A percentile compares a stretch with the other conserved stretches of the same genome.
phyloP scores from a whole-genome alignment of 2,888 invertebrate genomes.

The Epinotia ramella region DNA sequence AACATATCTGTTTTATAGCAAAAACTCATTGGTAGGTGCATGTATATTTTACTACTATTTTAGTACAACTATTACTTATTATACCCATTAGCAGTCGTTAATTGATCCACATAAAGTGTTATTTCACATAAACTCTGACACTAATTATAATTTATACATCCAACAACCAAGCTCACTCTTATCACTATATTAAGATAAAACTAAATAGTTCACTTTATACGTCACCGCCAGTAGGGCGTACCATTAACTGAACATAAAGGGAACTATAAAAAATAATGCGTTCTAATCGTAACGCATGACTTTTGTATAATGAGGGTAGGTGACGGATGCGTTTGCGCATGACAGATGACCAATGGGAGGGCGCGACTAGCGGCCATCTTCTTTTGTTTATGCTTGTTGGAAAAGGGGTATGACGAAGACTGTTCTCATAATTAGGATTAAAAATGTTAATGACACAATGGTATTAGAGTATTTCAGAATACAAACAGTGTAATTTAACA shows the following conservation, averaged over 20 bases:
- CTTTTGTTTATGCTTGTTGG: conserved; percentile 19
- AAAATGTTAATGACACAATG: too few species aligned
- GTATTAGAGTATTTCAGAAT: too few species aligned
- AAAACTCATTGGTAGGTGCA: too few species aligned
- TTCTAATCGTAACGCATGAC: conserved; percentile 24
- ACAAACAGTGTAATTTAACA: too few species aligned
- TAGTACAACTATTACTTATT: background rate
- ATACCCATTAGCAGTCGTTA: conserved; percentile 1
- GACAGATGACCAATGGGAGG: conserved; percentile 34
- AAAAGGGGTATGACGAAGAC: background rate
- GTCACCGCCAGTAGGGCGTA: conserved; percentile 2
- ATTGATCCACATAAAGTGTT: background rate
- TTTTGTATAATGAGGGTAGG: conserved; percentile 27
- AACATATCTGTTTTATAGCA: too few species aligned
- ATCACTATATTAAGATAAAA: conserved; percentile 16
- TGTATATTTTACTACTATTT: background rate
- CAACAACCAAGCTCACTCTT: background rate
- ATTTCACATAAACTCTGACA: background rate
- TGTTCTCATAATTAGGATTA: too few species aligned
- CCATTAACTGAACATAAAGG: conserved; percentile 22
- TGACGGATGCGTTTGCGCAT: conserved; percentile 29
- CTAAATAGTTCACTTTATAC: conserved; percentile 7
- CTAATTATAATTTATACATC: background rate
- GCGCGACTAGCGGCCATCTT: conserved; percentile 30
- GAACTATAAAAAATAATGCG: conserved; percentile 14